These are phyloP conservation scores for Campodea augens DNA, from an alignment of 1,140 invertebrate species.

Conservation along the genomic window DNA sequence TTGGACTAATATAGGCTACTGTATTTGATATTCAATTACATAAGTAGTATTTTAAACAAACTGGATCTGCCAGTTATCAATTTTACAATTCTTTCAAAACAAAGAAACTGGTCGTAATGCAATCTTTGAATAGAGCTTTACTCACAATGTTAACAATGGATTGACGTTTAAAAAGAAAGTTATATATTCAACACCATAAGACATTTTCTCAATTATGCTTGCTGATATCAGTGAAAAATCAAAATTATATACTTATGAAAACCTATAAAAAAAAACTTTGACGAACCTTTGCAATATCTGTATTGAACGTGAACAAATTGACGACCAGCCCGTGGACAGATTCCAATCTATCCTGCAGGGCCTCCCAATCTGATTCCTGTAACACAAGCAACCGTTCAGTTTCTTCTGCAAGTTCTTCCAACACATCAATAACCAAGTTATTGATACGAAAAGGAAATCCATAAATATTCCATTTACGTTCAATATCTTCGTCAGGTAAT, in stretches of 20 bases:
- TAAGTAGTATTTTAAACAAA: too few relatives aligned
- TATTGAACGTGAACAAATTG: not conserved
- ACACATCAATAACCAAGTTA: conserved; percentile 26
- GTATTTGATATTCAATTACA: too few relatives aligned
- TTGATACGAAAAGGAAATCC: not conserved
- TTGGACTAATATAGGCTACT: too few relatives aligned
- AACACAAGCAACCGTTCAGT: conserved; percentile 49
- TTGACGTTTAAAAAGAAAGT: not conserved
- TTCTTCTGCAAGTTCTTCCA: conserved; percentile 34
- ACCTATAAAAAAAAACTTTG: not conserved
- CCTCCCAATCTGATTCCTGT: conserved; percentile 43
- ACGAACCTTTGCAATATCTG: not conserved
- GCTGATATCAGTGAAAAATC: not conserved
- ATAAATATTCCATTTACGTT: conserved; percentile 9
- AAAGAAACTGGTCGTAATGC: too few relatives aligned
- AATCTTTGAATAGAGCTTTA: too few relatives aligned
- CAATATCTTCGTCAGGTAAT: conserved; percentile 27
- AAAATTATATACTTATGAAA: not conserved
- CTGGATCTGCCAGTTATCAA: too few relatives aligned
- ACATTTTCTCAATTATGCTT: not conserved
- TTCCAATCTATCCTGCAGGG: conserved; percentile 41
- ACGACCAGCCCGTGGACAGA: conserved; percentile 17
- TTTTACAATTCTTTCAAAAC: too few relatives aligned
- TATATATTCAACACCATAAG: not conserved
- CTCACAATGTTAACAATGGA: too few relatives aligned